A percentile compares a stretch with the other conserved stretches of the same genome.
phyloP scores from a whole-genome alignment of 64 coral and sea anemone species.

The Porites lutea region DNA sequence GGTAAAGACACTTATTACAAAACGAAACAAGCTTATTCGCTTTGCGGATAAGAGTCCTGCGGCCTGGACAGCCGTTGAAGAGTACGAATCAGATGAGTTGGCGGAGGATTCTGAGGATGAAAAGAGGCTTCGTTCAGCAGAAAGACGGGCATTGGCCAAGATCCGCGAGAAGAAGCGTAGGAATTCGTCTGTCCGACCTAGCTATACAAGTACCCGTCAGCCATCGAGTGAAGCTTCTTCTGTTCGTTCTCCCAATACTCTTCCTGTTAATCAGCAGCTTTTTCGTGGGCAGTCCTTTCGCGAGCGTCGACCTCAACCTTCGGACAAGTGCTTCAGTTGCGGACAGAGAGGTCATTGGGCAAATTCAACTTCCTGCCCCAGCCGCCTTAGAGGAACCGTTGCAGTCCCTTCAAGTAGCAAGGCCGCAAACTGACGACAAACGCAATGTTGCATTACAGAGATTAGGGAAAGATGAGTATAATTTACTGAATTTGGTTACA shows the following conservation, averaged over 20 bases:
- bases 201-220: neutral
- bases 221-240: neutral
- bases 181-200: neutral
- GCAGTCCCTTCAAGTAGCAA: constrained; percentile 20
- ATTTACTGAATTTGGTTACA: constrained; percentile 7
- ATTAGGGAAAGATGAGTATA: neutral
- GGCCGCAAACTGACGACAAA: neutral
- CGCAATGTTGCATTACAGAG: constrained; percentile 1
- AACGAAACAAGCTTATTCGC: no score
- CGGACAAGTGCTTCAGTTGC: constrained; percentile 66
- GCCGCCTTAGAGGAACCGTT: constrained; percentile 39
- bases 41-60: constrained; percentile 55
- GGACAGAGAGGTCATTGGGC: constrained; percentile 54
- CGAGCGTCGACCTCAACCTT: constrained; percentile 46
- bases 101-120: no score
- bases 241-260: constrained; percentile 24
- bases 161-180: constrained; percentile 35
- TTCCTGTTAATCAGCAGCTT: constrained; percentile 38
- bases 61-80: constrained; percentile 48
- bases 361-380: constrained; percentile 32
- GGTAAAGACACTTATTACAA: neutral
- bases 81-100: no score
- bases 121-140: no score
- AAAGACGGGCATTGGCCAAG: no score
- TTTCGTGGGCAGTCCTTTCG: constrained; percentile 51